Base-by-base conservation (phyloP, 2,888 invertebrate species). In the Arrhopalites spinosus region DNA sequence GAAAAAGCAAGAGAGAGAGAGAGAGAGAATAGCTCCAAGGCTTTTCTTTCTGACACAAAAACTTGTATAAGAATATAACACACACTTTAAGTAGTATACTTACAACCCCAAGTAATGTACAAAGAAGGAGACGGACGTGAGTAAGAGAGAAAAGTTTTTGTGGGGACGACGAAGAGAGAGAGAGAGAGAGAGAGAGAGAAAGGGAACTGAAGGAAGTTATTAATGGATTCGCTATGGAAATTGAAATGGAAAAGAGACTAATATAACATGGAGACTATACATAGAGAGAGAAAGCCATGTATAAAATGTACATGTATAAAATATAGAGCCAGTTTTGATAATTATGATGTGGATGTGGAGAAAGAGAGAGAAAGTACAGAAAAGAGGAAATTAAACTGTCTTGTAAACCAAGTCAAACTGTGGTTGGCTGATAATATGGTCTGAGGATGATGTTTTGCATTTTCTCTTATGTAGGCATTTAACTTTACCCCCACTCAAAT, bases 361-460 rank as follows among this genome's bases (percentile, higher is more conserved):
- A 56, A 23, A n/a, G 23, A 59, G 15, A 59, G 59, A 23, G 50
- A 17, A 50, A 47, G 47, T n/a, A 17, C 47, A 47, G n/a, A n/a
- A 56, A 56, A 59, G 13, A 23, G 59, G 59, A 59, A 59, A 59
- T 59, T 20, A 59, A 59, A 25, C 59, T 59, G 59, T 59, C 59
- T 59, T 15, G 25, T 11, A 59, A 23, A 23, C 5, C 5, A 25
- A 23, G 59, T 25, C 17, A 5, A n/a, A 50, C 50, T 50, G 50
- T 50, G 50, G 15, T 3, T 50, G n/a, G 36, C 11, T 36, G 36
- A 11, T 36, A 36, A 36, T 36, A 36, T 36, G 36, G n/a, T 11
- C 36, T 36, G 11, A 11, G 36, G 11, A 7, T 36, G 5, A 36
- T 36, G 36, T 36, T n/a, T 36, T 36, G 36, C 36, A 36, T 36